Evolutionary conservation across 2,113 vertebrate genomes (phyloP).

Genomic region (Martes martes): DNA sequence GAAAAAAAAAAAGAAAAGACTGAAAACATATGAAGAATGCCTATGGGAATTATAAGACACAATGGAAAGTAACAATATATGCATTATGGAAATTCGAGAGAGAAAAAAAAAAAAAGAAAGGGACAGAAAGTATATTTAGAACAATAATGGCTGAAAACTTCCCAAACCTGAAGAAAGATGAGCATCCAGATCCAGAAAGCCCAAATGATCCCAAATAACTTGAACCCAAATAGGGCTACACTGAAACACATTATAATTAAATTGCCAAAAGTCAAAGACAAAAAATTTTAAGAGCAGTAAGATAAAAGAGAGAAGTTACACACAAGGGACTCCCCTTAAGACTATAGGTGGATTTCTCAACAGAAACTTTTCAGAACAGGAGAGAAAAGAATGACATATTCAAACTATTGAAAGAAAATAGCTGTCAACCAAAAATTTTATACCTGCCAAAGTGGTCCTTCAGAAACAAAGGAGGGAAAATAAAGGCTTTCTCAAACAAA

Average conservation of each 20-base stretch:
- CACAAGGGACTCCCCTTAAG: not conserved
- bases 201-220: not conserved
- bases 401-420: not conserved
- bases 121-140: not conserved
- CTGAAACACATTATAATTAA: not conserved
- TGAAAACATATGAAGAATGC: not conserved
- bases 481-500: not conserved
- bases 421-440: not conserved
- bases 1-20: not conserved
- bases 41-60: not conserved
- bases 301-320: not conserved
- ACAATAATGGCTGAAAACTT: not conserved
- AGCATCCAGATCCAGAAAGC: not conserved
- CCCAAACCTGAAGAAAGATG: not conserved
- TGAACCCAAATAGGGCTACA: not conserved
- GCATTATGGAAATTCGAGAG: not conserved
- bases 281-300: not conserved
- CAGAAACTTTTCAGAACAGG: not conserved
- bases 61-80: not conserved
- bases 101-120: not conserved
- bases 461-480: not conserved
- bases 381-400: not conserved
- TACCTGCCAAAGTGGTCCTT: not conserved
- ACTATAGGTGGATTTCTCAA: not conserved
- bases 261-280: not conserved